Conservation (phyloP, 1,140 invertebrate species). For the Hyphantria cunea region DNA sequence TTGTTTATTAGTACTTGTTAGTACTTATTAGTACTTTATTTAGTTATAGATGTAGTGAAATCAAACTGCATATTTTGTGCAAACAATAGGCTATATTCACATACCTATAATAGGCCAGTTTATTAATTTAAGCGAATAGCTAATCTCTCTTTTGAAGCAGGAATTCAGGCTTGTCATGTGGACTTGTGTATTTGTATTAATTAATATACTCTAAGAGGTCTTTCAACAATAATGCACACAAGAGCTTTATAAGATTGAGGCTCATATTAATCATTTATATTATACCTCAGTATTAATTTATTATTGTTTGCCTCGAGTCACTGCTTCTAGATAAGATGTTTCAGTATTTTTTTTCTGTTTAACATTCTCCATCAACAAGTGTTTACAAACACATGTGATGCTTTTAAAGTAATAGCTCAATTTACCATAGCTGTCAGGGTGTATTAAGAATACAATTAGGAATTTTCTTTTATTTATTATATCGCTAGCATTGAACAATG, state of each 20-base stretch:
- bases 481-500: too few species aligned
- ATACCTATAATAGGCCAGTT: conserved; percentile 23
- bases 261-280: conserved; percentile 24
- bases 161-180: conserved; percentile 3
- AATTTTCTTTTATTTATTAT: too few species aligned
- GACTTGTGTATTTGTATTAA: not conserved
- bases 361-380: too few species aligned
- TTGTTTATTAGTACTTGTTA: conserved; percentile 40
- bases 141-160: conserved; percentile 5
- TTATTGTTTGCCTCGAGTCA: not conserved
- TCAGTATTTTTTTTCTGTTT: not conserved
- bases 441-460: too few species aligned
- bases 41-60: conserved; percentile 31
- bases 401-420: too few species aligned
- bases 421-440: too few species aligned
- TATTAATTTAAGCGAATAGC: conserved; percentile 9
- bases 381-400: too few species aligned
- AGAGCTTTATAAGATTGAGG: conserved; percentile 30
- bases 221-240: too few species aligned
- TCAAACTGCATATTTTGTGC: conserved; percentile 28
- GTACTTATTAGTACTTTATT: conserved; percentile 50
- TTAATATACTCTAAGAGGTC: too few species aligned
- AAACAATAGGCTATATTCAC: conserved; percentile 15
- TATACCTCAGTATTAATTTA: conserved; percentile 31
- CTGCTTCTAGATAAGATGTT: conserved; percentile 8